phyloP scores from a whole-genome alignment of 2,113 vertebrate species.

The Isurus oxyrinchus region DNA sequence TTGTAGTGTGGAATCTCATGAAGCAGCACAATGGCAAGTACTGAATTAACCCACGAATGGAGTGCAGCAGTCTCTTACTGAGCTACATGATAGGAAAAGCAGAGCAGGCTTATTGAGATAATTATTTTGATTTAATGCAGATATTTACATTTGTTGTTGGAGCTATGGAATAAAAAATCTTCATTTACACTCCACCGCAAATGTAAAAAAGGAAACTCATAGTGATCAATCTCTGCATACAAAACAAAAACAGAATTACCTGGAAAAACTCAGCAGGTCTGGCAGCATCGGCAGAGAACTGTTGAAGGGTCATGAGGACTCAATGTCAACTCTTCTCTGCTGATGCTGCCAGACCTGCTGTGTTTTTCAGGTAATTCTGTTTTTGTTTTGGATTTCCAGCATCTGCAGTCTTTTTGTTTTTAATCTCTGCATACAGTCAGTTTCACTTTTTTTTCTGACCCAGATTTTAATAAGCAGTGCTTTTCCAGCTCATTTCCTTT shows the following conservation, averaged over 20 bases:
- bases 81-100: too few relatives aligned
- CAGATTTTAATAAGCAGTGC: not conserved
- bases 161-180: not conserved
- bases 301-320: too few relatives aligned
- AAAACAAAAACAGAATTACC: too few relatives aligned
- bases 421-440: not conserved
- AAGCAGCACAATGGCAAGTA: not conserved
- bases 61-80: not conserved
- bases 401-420: too few relatives aligned
- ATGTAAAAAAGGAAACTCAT: not conserved
- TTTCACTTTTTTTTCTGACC: not conserved
- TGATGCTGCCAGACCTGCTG: too few relatives aligned
- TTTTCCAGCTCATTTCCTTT: not conserved
- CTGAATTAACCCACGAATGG: not conserved
- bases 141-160: not conserved
- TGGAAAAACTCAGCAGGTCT: too few relatives aligned
- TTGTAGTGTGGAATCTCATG: not conserved
- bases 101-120: not conserved
- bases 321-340: too few relatives aligned
- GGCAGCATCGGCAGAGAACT: too few relatives aligned
- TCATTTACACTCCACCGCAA: not conserved
- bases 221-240: not conserved
- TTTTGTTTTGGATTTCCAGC: too few relatives aligned
- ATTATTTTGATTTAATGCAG: not conserved
- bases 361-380: too few relatives aligned